Evolutionary conservation across 2,797 vertebrate species (phyloP), one percentile per base, ranked within the genome.

Genomic region (Gobio occitaniae): DNA sequence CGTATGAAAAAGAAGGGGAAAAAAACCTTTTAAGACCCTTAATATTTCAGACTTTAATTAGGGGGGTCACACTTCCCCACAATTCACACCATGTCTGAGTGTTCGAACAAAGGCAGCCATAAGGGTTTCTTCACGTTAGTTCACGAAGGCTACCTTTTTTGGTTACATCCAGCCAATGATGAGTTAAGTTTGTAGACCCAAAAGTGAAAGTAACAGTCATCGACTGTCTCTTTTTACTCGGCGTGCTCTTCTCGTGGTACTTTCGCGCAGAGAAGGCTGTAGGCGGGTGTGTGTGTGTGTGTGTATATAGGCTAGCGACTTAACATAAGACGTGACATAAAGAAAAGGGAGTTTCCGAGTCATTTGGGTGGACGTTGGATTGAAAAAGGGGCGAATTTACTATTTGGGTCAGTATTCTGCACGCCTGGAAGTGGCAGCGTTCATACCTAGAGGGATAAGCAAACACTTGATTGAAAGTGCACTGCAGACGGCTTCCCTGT

Each of bases 181-280:
- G 83, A 71, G 83, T 84, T 84, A 79, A 38, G 19, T 21, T 71
- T n/a, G 5, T 4, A 1, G 52, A n/a, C 25, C 0, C 29, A 75
- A 79, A 84, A 84, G 75, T 84, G 83, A 84, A 84, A 84, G 76
- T 84, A 78, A 61, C 48, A 56, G 25, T 2, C 21, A 25, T 50
- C 44, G 17, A 25, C 25, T 11, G 17, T 3, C 2, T 2, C 25
- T n/a, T 38, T 66, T 54, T 13, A 25, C 41, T 70, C 54, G 19
- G 66, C 50, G 50, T 44, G 82, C n/a, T 70, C 50, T 9, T 54
- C 59, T 68, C 61, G 63, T 54, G 72, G 29, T 56, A 7, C 61
- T 29, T 69, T 83, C 59, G 71, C 63, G n/a, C 5, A 15, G 3
- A 44, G 44, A 48, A 7, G 25, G 17, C 65, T 69, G 41, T 69